Conservation (phyloP, 1,140 invertebrate genomes). For the Maconellicoccus hirsutus region DNA sequence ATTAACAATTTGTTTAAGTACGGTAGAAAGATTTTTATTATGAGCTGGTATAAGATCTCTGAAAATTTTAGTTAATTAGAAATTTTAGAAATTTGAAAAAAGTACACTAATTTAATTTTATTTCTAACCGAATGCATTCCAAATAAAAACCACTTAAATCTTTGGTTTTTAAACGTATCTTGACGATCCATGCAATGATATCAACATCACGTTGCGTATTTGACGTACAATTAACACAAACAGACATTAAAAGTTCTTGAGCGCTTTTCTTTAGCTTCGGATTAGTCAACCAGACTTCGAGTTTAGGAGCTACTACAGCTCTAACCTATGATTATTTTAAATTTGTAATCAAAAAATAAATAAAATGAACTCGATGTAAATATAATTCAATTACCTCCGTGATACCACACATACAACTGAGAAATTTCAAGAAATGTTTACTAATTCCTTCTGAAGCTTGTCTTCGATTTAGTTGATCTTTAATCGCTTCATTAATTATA, state of each 20-base stretch:
- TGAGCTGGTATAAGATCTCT: constrained; percentile 64
- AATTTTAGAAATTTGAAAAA: constrained; percentile 14
- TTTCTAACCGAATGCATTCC: constrained; percentile 59
- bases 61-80: constrained; percentile 28
- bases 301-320: constrained; percentile 60
- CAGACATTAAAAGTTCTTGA: constrained; percentile 83
- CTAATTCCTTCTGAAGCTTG: constrained; percentile 76
- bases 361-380: too few relatives aligned
- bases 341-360: neutral
- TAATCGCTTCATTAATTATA: constrained; percentile 65
- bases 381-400: constrained; percentile 45
- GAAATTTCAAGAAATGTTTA: constrained; percentile 72
- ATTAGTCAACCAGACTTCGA: constrained; percentile 93
- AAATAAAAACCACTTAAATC: constrained; percentile 80
- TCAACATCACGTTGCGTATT: constrained; percentile 73
- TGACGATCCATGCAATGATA: constrained; percentile 76
- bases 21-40: constrained; percentile 69
- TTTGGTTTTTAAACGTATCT: constrained; percentile 88
- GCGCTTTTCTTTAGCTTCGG: constrained; percentile 82
- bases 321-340: constrained; percentile 45
- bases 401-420: constrained; percentile 73
- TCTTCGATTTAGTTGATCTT: constrained; percentile 71
- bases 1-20: constrained; percentile 84
- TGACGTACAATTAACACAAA: constrained; percentile 78
- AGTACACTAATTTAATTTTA: constrained; percentile 26